phyloP scores from a whole-genome alignment of 2,113 vertebrate genomes.

The Rhinopithecus roxellana region DNA sequence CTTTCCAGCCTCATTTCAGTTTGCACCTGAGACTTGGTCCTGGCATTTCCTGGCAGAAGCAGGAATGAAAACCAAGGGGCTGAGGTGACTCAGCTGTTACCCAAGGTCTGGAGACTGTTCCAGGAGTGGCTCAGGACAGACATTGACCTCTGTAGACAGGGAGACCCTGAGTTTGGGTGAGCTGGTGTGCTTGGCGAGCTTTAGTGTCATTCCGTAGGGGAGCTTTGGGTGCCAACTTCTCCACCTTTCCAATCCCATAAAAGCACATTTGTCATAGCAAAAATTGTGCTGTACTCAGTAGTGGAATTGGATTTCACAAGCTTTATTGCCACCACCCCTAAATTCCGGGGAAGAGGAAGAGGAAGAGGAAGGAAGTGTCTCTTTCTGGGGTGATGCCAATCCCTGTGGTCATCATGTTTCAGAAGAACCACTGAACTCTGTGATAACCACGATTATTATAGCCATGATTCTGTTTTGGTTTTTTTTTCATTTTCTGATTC shows the following conservation, averaged over 20 bases:
- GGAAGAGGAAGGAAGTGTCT: neutral
- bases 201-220: neutral
- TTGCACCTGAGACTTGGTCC: too few species aligned
- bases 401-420: neutral
- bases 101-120: neutral
- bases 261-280: neutral
- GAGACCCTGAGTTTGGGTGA: neutral
- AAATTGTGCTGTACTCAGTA: neutral
- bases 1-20: neutral
- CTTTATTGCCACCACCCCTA: neutral
- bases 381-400: too few species aligned
- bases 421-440: neutral
- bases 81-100: neutral
- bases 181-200: neutral
- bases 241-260: neutral
- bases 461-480: too few species aligned
- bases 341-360: neutral
- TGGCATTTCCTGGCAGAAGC: neutral
- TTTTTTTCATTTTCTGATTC: too few species aligned
- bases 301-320: neutral
- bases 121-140: neutral
- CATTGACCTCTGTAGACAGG: fast-evolving
- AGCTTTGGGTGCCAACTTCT: too few species aligned
- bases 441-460: neutral
- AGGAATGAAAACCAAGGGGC: too few species aligned